Evolutionary conservation across 2,113 vertebrate species (phyloP).

Genomic region (Nansenia antarctica): DNA sequence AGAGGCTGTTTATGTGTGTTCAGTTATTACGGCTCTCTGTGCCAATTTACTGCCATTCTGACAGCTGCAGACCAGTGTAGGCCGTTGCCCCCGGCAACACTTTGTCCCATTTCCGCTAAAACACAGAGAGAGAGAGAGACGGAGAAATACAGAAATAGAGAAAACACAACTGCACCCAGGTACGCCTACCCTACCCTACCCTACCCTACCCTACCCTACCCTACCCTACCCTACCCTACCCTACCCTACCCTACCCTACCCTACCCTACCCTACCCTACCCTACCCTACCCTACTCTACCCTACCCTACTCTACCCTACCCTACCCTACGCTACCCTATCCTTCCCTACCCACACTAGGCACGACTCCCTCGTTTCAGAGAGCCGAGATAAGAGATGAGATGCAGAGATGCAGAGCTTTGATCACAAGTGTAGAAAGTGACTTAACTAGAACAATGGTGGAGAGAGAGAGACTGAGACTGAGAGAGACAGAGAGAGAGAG

Average conservation of each 20-base stretch:
- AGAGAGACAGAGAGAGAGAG: too few relatives aligned
- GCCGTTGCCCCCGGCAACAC: slow-evolving; percentile 9
- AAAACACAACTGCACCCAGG: too few relatives aligned
- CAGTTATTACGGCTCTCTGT: background rate
- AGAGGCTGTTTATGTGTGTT: slow-evolving; percentile 7
- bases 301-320: background rate
- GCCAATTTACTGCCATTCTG: slow-evolving; percentile 1
- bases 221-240: background rate
- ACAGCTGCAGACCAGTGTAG: slow-evolving; percentile 22
- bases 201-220: background rate
- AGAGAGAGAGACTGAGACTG: too few relatives aligned
- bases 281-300: background rate
- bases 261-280: background rate
- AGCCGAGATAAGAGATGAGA: too few relatives aligned
- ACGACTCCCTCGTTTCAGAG: background rate
- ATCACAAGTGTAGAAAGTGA: too few relatives aligned
- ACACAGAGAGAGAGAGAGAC: background rate
- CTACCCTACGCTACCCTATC: too few relatives aligned
- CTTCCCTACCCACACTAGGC: background rate
- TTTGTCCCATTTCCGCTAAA: slow-evolving; percentile 8
- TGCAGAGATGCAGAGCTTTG: too few relatives aligned
- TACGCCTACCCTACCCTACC: background rate
- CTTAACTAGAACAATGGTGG: too few relatives aligned
- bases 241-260: background rate
- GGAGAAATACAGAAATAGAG: too few relatives aligned